Percentiles rank a stretch among this genome's conserved stretches.
Conservation (phyloP, 2,113 vertebrate genomes). For the Axis porcinus region DNA sequence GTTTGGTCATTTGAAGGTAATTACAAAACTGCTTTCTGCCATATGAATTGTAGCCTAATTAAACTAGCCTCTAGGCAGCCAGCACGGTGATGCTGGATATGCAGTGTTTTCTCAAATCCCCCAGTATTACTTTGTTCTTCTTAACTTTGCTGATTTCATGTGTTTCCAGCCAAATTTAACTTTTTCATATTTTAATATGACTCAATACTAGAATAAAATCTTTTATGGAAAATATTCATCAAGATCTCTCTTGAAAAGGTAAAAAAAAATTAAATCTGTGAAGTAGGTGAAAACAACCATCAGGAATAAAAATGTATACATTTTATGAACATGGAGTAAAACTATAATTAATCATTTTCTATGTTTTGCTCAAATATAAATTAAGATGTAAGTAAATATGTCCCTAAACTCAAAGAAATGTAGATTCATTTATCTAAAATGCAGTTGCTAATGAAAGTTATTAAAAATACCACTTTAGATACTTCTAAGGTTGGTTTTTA, state of each 20-base stretch:
- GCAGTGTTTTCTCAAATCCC: slow-evolving; percentile 74
- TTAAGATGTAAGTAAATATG: background rate
- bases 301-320: background rate
- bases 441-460: background rate
- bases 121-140: slow-evolving; percentile 55
- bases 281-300: background rate
- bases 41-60: slow-evolving; percentile 81
- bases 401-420: background rate
- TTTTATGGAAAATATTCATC: slow-evolving; percentile 32
- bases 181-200: slow-evolving; percentile 51
- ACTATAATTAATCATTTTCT: background rate
- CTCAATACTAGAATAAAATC: slow-evolving; percentile 38
- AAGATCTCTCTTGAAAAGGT: slow-evolving; percentile 1
- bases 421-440: background rate
- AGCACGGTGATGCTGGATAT: slow-evolving; percentile 70
- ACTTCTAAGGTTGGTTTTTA: background rate
- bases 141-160: slow-evolving; percentile 77
- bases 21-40: slow-evolving; percentile 74
- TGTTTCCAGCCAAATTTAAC: slow-evolving; percentile 75
- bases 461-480: background rate
- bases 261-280: slow-evolving; percentile 14
- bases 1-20: slow-evolving; percentile 79
- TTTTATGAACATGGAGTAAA: background rate
- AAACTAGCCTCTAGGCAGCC: slow-evolving; percentile 74
- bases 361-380: background rate